These are phyloP conservation scores for Archips xylosteana DNA, from an alignment of 2,888 invertebrate genomes.

Conservation along the genomic window DNA sequence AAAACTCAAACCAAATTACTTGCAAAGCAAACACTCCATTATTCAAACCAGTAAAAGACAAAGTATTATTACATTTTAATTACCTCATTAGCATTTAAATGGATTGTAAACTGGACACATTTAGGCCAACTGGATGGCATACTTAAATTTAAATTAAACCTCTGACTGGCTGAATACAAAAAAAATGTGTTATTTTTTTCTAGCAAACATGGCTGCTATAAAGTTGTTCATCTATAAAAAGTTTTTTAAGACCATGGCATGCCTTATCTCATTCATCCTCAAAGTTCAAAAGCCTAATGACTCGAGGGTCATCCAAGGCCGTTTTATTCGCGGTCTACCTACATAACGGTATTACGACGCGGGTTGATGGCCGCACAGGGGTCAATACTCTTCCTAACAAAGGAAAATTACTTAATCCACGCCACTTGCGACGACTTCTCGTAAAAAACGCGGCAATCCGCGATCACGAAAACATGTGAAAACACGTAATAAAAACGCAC, in stretches of 20 bases:
- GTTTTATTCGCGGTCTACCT: slow-evolving; percentile 52
- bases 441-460: slow-evolving; percentile 47
- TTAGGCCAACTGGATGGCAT: background rate
- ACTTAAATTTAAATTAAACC: slow-evolving; percentile 16
- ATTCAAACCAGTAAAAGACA: background rate
- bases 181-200: background rate
- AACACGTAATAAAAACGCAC: slow-evolving; percentile 46
- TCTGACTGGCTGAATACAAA: background rate
- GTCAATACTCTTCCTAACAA: slow-evolving; percentile 68
- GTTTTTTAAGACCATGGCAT: background rate
- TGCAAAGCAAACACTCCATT: background rate
- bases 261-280: slow-evolving; percentile 1
- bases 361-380: slow-evolving; percentile 64
- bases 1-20: background rate
- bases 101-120: background rate
- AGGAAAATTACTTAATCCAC: slow-evolving; percentile 50
- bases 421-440: slow-evolving; percentile 45
- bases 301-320: slow-evolving; percentile 48
- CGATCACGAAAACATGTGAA: slow-evolving; percentile 41
- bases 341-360: slow-evolving; percentile 62
- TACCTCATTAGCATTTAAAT: slow-evolving; percentile 2
- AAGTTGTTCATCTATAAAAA: background rate
- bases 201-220: background rate
- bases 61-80: slow-evolving; percentile 7
- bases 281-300: slow-evolving; percentile 37